A percentile compares a stretch with the other conserved stretches of the same genome.
Evolutionary conservation across 2,888 invertebrate species (phyloP).

Genomic region (Cyaniris semiargus): DNA sequence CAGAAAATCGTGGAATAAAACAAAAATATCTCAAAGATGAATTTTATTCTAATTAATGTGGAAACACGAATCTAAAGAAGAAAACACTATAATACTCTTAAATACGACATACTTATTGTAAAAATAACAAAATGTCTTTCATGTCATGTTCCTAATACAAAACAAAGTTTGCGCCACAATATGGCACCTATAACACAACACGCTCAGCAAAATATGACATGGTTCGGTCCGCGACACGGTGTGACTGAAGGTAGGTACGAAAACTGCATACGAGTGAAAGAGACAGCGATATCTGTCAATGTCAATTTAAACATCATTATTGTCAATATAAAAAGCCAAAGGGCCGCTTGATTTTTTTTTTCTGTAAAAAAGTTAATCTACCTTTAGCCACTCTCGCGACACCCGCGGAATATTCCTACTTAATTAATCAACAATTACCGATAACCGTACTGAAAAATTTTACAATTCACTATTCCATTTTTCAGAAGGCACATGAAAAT

Average conservation of each 20-base stretch:
- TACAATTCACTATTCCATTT: constrained; percentile 62
- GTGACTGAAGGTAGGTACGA: constrained; percentile 31
- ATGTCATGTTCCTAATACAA: constrained; percentile 47
- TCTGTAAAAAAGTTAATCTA: constrained; percentile 26
- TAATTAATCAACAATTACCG: constrained; percentile 67
- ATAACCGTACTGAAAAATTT: constrained; percentile 67
- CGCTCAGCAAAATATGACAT: constrained; percentile 43
- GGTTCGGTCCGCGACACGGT: constrained; percentile 41
- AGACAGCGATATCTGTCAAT: constrained; percentile 4
- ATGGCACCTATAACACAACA: constrained; percentile 54
- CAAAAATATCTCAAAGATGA: constrained; percentile 68
- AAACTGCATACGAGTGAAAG: constrained; percentile 7
- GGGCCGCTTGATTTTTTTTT: constrained; percentile 11
- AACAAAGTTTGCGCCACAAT: constrained; percentile 33
- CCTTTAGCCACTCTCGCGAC: constrained; percentile 48
- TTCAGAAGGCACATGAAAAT: constrained; percentile 80
- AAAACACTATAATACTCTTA: constrained; percentile 78
- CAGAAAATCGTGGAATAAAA: constrained; percentile 53
- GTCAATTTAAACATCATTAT: constrained; percentile 11
- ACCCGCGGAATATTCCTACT: constrained; percentile 63
- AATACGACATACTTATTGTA: constrained; percentile 75
- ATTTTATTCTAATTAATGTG: constrained; percentile 80
- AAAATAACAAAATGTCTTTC: constrained; percentile 79
- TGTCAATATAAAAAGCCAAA: constrained; percentile 24
- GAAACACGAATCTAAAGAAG: constrained; percentile 81